Evolutionary conservation across 2,888 invertebrate species (phyloP).

Genomic region (Tinea trinotella): DNA sequence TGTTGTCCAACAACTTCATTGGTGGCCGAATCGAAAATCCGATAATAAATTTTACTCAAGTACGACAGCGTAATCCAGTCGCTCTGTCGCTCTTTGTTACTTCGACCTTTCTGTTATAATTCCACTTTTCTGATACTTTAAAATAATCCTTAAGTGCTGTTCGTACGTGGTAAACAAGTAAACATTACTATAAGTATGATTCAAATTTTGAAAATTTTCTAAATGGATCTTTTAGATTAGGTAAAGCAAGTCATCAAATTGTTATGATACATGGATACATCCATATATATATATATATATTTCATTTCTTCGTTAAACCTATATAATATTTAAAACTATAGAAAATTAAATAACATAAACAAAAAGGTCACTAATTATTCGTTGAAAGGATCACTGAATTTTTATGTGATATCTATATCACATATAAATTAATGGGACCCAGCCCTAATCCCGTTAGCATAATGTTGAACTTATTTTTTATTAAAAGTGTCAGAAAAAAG

Average conservation of each 20-base stretch:
- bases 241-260: no score
- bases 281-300: no score
- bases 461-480: slow-evolving; percentile 46
- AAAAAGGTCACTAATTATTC: neutral
- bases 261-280: no score
- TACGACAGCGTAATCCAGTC: slow-evolving; percentile 71
- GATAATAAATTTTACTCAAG: slow-evolving; percentile 72
- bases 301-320: no score
- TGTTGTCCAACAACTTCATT: slow-evolving; percentile 73
- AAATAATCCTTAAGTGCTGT: slow-evolving; percentile 40
- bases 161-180: no score
- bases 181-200: no score
- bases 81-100: slow-evolving; percentile 65
- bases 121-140: slow-evolving; percentile 63
- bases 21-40: slow-evolving; percentile 73
- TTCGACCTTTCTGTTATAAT: slow-evolving; percentile 62
- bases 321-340: no score
- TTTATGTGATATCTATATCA: slow-evolving; percentile 47
- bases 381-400: slow-evolving; percentile 27
- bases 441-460: slow-evolving; percentile 52
- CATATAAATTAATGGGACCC: slow-evolving; percentile 43
- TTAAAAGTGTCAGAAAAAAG: slow-evolving; percentile 19
- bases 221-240: no score
- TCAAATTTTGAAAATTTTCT: no score
- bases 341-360: no score